A percentile compares a stretch with the other conserved stretches of the same genome.
Conservation (phyloP, 2,888 invertebrate genomes). For the Anoncus sp. region DNA sequence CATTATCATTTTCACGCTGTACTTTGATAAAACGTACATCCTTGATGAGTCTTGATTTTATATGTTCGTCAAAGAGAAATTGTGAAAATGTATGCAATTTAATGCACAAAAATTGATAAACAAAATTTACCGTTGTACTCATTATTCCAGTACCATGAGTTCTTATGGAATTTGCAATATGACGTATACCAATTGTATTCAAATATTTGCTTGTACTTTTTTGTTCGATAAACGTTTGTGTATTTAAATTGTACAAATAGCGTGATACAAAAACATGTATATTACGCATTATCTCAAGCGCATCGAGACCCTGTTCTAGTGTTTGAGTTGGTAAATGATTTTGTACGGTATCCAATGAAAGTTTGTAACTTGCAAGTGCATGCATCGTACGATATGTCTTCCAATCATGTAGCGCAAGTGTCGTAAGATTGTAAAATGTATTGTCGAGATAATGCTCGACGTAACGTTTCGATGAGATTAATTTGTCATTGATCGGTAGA, state of each 20-base stretch:
- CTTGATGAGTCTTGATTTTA: slow-evolving; percentile 96
- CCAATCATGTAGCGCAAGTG: slow-evolving; percentile 99
- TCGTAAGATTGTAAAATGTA: slow-evolving; percentile 98
- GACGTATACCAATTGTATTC: slow-evolving; percentile 97
- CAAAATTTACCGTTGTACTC: slow-evolving; percentile 96
- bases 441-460: slow-evolving; percentile 96
- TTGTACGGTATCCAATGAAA: slow-evolving; percentile 92
- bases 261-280: slow-evolving; percentile 97
- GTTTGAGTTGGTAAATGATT: slow-evolving; percentile 98
- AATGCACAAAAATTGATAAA: slow-evolving; percentile 96
- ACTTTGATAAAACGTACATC: slow-evolving; percentile 90
- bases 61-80: slow-evolving; percentile 99
- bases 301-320: slow-evolving; percentile 98
- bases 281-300: slow-evolving; percentile 98
- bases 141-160: slow-evolving; percentile 99
- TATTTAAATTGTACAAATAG: slow-evolving; percentile 97
- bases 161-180: slow-evolving; percentile 98
- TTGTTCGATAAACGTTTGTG: slow-evolving; percentile 97
- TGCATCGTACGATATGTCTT: slow-evolving; percentile 99
- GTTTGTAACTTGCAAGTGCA: slow-evolving; percentile 93
- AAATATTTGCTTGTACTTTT: slow-evolving; percentile 96
- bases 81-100: slow-evolving; percentile 98
- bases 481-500: slow-evolving; percentile 70
- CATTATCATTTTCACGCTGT: slow-evolving; percentile 88
- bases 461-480: slow-evolving; percentile 80